Evolutionary conservation across 1,140 invertebrate genomes (phyloP).

Genomic region (Drosophila triauraria): DNA sequence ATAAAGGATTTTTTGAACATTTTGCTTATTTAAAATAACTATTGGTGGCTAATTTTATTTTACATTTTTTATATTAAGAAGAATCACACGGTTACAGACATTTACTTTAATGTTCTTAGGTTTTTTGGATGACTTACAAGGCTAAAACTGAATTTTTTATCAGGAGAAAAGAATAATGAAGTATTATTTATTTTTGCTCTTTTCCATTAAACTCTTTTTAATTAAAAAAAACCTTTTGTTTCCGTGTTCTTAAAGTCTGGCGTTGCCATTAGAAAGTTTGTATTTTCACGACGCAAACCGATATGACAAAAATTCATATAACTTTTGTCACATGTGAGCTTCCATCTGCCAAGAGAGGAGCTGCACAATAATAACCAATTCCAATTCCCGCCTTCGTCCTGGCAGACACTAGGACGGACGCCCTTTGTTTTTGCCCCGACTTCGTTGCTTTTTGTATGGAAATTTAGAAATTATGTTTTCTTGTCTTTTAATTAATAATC

Average conservation of each 20-base stretch:
- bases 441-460: constrained; percentile 45
- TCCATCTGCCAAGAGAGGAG: constrained; percentile 3
- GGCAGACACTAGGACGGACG: not conserved
- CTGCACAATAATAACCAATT: constrained; percentile 28
- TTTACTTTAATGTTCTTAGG: too few relatives aligned
- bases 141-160: too few relatives aligned
- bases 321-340: constrained; percentile 1
- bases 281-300: not conserved
- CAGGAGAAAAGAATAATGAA: too few relatives aligned
- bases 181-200: too few relatives aligned
- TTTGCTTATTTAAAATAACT: too few relatives aligned
- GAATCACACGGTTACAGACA: too few relatives aligned
- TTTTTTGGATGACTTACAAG: too few relatives aligned
- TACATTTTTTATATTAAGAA: too few relatives aligned
- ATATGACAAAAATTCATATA: constrained; percentile 10
- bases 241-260: not conserved
- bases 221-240: not conserved
- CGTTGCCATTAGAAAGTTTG: not conserved
- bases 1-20: too few relatives aligned
- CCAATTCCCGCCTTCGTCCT: constrained; percentile 14
- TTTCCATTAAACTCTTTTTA: not conserved
- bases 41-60: too few relatives aligned
- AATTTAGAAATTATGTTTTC: constrained; percentile 82
- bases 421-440: constrained; percentile 10
- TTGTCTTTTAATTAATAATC: constrained; percentile 83